phyloP scores from a whole-genome alignment of 2,113 vertebrate genomes.

The Penelope pileata region DNA sequence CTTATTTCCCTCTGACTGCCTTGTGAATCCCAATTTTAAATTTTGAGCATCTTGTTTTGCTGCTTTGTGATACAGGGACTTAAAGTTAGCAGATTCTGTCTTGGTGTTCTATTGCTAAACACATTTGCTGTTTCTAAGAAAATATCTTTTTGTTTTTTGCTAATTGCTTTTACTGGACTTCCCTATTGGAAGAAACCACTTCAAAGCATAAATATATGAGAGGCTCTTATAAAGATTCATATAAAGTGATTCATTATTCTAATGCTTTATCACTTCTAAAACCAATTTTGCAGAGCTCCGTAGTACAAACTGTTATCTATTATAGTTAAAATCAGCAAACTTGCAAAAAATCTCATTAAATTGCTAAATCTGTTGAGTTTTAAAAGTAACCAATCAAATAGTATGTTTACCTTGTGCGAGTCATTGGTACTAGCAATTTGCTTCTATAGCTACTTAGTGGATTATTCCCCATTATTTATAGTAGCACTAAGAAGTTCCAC shows the following conservation, averaged over 20 bases:
- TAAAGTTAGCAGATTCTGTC: neutral
- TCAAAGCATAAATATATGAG: neutral
- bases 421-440: neutral
- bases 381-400: neutral
- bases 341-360: neutral
- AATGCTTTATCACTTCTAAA: neutral
- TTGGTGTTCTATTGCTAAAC: neutral
- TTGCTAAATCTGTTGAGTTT: neutral
- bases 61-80: neutral
- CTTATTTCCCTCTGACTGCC: neutral
- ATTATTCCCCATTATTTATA: neutral
- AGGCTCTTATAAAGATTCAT: neutral
- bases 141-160: neutral
- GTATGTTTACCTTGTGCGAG: neutral
- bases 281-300: slow-evolving; percentile 17
- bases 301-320: neutral
- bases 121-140: neutral
- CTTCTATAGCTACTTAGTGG: neutral
- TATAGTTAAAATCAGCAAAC: neutral
- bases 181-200: neutral
- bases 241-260: neutral
- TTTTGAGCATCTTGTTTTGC: neutral
- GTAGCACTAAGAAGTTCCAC: neutral
- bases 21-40: neutral
- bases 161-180: neutral